A percentile compares a stretch with the other conserved stretches of the same genome.
These are phyloP conservation scores for Lysiphlebus fabarum DNA, from an alignment of 1,140 invertebrate genomes.

Conservation along the genomic window DNA sequence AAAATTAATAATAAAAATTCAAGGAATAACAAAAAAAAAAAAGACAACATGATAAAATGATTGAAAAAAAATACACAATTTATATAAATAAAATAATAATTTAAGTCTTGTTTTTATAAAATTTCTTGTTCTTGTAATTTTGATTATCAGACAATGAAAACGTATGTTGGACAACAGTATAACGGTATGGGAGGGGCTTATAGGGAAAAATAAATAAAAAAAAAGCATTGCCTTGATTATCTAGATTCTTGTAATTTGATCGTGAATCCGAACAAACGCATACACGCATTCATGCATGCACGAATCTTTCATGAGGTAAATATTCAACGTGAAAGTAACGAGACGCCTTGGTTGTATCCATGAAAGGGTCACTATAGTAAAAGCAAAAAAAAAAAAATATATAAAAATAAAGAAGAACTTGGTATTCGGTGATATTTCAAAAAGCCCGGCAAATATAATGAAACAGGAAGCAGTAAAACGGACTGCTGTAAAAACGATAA, in stretches of 20 bases:
- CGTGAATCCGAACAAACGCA: constrained; percentile 18
- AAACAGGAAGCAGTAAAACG: constrained; percentile 2
- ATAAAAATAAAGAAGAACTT: constrained; percentile 22
- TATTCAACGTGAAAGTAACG: background rate
- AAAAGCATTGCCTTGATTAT: constrained; percentile 26
- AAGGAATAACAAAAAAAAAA: too few relatives aligned
- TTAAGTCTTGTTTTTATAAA: too few relatives aligned
- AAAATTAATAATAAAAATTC: too few relatives aligned
- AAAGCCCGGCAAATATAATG: background rate
- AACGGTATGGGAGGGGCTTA: too few relatives aligned
- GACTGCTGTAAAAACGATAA: constrained; percentile 7
- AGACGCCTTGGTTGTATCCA: background rate
- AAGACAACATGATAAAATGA: too few relatives aligned
- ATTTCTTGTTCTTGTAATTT: too few relatives aligned
- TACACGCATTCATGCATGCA: background rate
- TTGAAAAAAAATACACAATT: too few relatives aligned
- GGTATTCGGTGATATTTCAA: background rate
- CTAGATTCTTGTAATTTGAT: constrained; percentile 37
- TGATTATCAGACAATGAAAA: background rate
- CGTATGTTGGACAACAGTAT: background rate
- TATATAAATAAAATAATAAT: too few relatives aligned
- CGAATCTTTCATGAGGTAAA: background rate
- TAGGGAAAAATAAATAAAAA: background rate
- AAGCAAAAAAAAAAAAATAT: constrained; percentile 10
- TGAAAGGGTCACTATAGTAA: constrained; percentile 5